phyloP scores from a whole-genome alignment of 2,113 vertebrate genomes.

The Saimiri boliviensis region DNA sequence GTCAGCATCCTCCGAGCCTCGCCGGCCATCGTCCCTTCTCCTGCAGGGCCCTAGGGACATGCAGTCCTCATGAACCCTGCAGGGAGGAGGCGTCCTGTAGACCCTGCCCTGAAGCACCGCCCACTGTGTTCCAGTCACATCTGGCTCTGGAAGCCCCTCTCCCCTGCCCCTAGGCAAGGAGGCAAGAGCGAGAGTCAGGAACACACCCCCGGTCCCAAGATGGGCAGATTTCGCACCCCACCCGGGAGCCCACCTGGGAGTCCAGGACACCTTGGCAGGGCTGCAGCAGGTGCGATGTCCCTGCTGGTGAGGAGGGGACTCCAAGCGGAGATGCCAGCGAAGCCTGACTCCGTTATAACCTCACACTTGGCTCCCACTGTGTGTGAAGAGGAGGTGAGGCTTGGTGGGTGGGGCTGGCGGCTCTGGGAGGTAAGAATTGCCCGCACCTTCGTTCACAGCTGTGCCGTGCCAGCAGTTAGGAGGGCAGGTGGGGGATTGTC shows the following conservation, averaged over 20 bases:
- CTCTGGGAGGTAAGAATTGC: rapidly evolving
- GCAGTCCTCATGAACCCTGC: too few relatives aligned
- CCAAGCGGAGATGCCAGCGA: background rate
- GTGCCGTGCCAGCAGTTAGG: rapidly evolving
- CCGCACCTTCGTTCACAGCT: background rate
- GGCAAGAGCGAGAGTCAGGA: background rate
- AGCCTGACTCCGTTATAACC: rapidly evolving
- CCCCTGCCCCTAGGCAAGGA: background rate
- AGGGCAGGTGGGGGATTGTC: background rate
- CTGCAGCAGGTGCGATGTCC: rapidly evolving
- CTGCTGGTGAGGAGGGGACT: background rate
- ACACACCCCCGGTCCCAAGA: too few relatives aligned
- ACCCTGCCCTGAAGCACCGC: rapidly evolving
- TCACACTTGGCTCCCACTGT: background rate
- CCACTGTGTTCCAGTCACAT: rapidly evolving
- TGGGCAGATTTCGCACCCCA: background rate
- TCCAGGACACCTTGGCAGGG: too few relatives aligned
- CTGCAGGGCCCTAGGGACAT: too few relatives aligned
- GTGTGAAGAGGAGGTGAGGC: background rate
- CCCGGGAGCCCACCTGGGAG: background rate
- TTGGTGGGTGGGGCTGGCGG: rapidly evolving
- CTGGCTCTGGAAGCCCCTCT: background rate
- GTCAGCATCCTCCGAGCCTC: background rate
- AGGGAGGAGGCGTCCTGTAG: background rate
- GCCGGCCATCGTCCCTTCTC: rapidly evolving